These are phyloP conservation scores for Leptestheria dahalacensis DNA, from an alignment of 1,140 invertebrate species.

Conservation along the genomic window DNA sequence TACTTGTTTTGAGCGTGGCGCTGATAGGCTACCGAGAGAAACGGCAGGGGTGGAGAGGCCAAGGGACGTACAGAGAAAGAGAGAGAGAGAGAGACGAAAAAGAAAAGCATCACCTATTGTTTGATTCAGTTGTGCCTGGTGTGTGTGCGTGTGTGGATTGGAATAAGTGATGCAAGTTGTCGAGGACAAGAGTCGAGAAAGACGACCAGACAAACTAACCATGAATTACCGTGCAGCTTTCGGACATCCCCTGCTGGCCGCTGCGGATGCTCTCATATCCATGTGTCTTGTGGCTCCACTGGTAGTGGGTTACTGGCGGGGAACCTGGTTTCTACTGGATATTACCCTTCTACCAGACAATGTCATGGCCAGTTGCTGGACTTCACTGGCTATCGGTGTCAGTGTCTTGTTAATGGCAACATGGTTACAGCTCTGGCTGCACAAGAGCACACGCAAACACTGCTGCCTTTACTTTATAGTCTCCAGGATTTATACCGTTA, in stretches of 20 bases:
- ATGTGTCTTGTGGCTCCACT: constrained; percentile 53
- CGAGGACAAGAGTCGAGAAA: neutral
- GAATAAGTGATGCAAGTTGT: neutral
- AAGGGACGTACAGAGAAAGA: too few species aligned
- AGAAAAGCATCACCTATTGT: neutral
- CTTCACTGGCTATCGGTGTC: constrained; percentile 50
- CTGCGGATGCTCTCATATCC: constrained; percentile 53
- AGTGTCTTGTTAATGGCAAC: constrained; percentile 48
- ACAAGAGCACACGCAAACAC: constrained; percentile 5
- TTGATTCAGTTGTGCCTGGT: neutral
- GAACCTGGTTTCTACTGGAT: constrained; percentile 64
- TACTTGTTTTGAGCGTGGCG: too few species aligned
- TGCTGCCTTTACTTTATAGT: constrained; percentile 45
- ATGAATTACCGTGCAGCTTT: neutral
- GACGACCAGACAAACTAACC: neutral
- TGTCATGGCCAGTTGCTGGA: constrained; percentile 38
- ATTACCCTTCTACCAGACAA: constrained; percentile 46
- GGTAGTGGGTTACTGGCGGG: constrained; percentile 70
- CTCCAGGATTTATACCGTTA: constrained; percentile 54
- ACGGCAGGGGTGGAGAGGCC: too few species aligned
- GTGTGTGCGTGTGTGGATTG: neutral
- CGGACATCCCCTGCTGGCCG: constrained; percentile 28
- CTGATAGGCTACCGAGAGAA: too few species aligned
- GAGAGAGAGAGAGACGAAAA: too few species aligned
- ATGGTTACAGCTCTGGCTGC: constrained; percentile 23